phyloP scores from a whole-genome alignment of 64 coral and sea anemone species.

The Montipora capricornis region DNA sequence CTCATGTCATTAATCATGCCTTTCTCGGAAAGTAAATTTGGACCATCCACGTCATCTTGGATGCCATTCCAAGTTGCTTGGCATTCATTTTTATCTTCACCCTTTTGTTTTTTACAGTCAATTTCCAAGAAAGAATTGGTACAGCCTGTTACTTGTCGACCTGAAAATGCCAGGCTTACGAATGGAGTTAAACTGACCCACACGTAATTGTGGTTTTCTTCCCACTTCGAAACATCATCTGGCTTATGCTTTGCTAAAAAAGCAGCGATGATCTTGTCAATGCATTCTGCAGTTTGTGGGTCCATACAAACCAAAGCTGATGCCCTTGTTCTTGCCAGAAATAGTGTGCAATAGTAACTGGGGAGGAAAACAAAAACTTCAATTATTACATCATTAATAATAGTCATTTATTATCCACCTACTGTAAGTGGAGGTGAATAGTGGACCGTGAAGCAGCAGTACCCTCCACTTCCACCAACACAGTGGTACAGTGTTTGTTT shows the following conservation, averaged over 20 bases:
- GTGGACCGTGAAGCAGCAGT: too few relatives aligned
- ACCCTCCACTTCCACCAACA: too few relatives aligned
- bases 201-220: slow-evolving; percentile 92
- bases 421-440: too few relatives aligned
- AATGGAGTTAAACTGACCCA: slow-evolving; percentile 95
- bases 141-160: neutral
- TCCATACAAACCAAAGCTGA: slow-evolving; percentile 71
- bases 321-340: slow-evolving; percentile 75
- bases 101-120: neutral
- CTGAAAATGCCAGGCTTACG: slow-evolving; percentile 87
- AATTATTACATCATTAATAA: too few relatives aligned
- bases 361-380: neutral
- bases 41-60: neutral
- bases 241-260: slow-evolving; percentile 73
- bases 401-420: too few relatives aligned
- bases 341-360: slow-evolving; percentile 89
- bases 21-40: neutral
- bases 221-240: slow-evolving; percentile 67
- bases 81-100: neutral
- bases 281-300: slow-evolving; percentile 25
- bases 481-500: too few relatives aligned
- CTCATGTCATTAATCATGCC: neutral
- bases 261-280: slow-evolving; percentile 73
- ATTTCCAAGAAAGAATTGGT: neutral
- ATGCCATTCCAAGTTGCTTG: neutral